A percentile compares a stretch with the other conserved stretches of the same genome.
phyloP scores from a whole-genome alignment of 1,140 invertebrate genomes.

The Drosophila simulans region DNA sequence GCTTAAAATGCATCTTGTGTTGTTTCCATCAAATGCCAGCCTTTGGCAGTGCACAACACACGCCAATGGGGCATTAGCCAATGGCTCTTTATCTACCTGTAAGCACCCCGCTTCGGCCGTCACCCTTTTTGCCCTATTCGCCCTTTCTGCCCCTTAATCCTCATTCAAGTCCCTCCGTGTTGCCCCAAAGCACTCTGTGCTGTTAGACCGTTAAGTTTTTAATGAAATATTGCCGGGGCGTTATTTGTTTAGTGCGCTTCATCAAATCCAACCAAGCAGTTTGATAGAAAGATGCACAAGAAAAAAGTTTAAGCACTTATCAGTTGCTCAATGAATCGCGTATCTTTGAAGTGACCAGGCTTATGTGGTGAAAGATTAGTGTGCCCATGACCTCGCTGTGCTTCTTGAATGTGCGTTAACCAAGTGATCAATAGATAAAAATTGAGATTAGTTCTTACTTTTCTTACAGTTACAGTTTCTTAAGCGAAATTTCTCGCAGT shows the following conservation, averaged over 20 bases:
- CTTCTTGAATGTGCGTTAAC: no score
- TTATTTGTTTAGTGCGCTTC: conserved; percentile 73
- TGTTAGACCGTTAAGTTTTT: conserved; percentile 48
- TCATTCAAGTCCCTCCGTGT: not conserved
- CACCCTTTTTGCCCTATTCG: not conserved
- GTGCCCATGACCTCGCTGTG: no score
- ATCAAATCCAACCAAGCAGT: conserved; percentile 50
- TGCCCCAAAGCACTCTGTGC: not conserved
- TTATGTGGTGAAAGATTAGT: no score
- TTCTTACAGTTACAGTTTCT: no score
- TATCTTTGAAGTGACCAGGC: no score
- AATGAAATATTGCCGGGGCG: conserved; percentile 69
- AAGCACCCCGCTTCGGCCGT: not conserved
- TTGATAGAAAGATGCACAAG: conserved; percentile 15
- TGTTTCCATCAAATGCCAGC: conserved; percentile 57
- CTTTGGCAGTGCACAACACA: conserved; percentile 41
- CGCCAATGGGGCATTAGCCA: conserved; percentile 70
- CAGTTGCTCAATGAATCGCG: no score
- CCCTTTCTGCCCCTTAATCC: no score
- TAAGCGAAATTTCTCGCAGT: not conserved
- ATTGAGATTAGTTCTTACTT: no score
- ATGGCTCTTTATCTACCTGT: conserved; percentile 31
- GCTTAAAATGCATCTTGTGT: conserved; percentile 50
- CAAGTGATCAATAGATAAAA: no score
- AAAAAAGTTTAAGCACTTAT: not conserved